A percentile compares a stretch with the other conserved stretches of the same genome.
Conservation (phyloP, 2,113 vertebrate genomes). For the Tauraco erythrolophus region DNA sequence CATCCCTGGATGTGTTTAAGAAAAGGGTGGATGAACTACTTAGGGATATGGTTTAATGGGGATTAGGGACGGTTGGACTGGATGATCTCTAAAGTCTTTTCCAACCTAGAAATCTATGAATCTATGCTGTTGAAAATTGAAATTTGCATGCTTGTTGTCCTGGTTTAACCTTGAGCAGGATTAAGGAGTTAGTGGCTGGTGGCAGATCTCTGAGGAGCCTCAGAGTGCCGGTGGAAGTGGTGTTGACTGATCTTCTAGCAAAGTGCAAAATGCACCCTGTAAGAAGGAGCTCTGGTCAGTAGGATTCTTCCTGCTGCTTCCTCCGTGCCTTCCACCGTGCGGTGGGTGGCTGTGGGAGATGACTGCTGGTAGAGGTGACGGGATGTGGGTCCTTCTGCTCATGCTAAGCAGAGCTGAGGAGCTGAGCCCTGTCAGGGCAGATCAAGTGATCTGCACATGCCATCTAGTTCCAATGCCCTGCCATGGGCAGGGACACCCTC, state of each 20-base stretch:
- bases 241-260: neutral
- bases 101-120: no score
- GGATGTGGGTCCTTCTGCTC: neutral
- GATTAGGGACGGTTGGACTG: no score
- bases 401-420: neutral
- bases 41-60: no score
- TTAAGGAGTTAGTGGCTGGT: neutral
- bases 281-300: neutral
- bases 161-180: neutral
- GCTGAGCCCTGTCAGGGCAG: neutral
- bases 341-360: neutral
- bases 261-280: neutral
- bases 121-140: neutral
- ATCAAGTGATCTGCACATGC: accelerated
- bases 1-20: no score
- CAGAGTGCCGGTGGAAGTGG: neutral
- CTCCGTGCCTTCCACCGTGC: accelerated
- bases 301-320: neutral
- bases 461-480: no score
- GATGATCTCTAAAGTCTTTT: no score
- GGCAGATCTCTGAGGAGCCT: neutral
- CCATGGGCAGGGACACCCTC: no score
- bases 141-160: neutral
- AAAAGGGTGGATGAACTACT: no score
- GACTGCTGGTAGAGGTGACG: neutral